A percentile compares a stretch with the other conserved stretches of the same genome.
Conservation (phyloP, 2,888 invertebrate genomes). For the Rhodophaea formosa region DNA sequence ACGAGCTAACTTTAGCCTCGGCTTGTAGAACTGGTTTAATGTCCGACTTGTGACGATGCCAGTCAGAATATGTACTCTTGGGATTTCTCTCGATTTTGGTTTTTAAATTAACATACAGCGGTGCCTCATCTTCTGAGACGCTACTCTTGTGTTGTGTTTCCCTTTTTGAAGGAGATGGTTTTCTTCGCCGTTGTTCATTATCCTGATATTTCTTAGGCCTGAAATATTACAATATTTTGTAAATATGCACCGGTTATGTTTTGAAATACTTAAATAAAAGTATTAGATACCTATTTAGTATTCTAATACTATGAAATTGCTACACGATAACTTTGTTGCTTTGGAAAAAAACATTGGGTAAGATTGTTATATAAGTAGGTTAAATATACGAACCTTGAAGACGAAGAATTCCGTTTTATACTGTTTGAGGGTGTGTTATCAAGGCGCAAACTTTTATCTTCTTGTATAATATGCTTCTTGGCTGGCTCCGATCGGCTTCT, state of each 20-base stretch:
- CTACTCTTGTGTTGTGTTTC: slow-evolving; percentile 22
- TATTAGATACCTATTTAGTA: too few relatives aligned
- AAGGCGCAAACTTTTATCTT: slow-evolving; percentile 32
- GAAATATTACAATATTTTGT: slow-evolving; percentile 21
- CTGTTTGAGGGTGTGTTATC: slow-evolving; percentile 23
- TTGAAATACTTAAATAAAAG: too few relatives aligned
- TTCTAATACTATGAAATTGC: too few relatives aligned
- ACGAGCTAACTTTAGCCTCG: background rate
- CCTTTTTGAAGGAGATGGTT: slow-evolving; percentile 22
- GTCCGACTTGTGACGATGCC: slow-evolving; percentile 6
- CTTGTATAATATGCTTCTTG: slow-evolving; percentile 41
- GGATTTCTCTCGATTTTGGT: slow-evolving; percentile 27
- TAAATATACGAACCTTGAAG: slow-evolving; percentile 9
- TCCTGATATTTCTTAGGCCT: slow-evolving; percentile 30
- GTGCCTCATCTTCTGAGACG: slow-evolving; percentile 35
- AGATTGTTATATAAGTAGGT: too few relatives aligned
- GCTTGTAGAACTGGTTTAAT: background rate
- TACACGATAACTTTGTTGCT: too few relatives aligned
- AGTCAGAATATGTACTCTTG: slow-evolving; percentile 4
- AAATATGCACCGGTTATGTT: background rate
- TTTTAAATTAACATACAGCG: slow-evolving; percentile 46
- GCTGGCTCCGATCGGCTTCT: slow-evolving; percentile 67
- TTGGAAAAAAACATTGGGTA: too few relatives aligned
- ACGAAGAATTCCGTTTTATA: slow-evolving; percentile 18
- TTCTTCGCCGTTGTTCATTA: slow-evolving; percentile 27